These are phyloP conservation scores for Oxystoma pomonae DNA, from an alignment of 2,888 invertebrate species.

Conservation along the genomic window DNA sequence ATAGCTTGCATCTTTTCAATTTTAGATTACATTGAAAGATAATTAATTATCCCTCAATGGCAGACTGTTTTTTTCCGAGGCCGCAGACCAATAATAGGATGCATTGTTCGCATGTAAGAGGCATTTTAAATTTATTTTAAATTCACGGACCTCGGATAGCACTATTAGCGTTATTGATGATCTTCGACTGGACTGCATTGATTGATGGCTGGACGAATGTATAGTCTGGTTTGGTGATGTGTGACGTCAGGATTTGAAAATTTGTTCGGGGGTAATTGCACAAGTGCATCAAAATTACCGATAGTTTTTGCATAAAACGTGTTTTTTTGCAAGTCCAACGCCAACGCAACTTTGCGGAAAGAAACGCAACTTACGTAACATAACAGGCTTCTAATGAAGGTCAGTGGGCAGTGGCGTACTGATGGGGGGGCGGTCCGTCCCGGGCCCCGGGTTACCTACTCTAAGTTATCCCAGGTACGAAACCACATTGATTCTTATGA, in stretches of 20 bases:
- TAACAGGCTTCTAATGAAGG: too few relatives aligned
- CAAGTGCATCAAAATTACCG: too few relatives aligned
- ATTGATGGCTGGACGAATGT: not conserved
- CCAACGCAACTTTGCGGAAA: too few relatives aligned
- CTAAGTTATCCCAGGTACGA: too few relatives aligned
- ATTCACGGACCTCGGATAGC: conserved; percentile 27
- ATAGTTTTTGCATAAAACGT: too few relatives aligned
- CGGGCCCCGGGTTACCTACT: too few relatives aligned
- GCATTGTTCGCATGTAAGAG: conserved; percentile 46
- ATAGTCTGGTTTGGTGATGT: not conserved
- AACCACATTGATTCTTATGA: too few relatives aligned
- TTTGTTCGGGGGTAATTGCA: too few relatives aligned
- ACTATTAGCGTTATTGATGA: conserved; percentile 49
- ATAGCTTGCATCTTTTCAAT: conserved; percentile 27
- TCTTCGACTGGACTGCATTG: conserved; percentile 18
- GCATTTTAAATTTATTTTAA: conserved; percentile 33
- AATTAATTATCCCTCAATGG: conserved; percentile 38
- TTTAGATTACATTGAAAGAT: conserved; percentile 36
- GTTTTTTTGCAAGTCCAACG: too few relatives aligned
- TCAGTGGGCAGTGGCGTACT: too few relatives aligned
- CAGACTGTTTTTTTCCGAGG: conserved; percentile 28
- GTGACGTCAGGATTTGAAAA: not conserved
- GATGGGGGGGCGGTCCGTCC: too few relatives aligned
- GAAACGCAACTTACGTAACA: too few relatives aligned
- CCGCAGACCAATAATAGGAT: conserved; percentile 38